phyloP scores from a whole-genome alignment of 2,888 invertebrate species.

The Pantelozetes paolii region DNA sequence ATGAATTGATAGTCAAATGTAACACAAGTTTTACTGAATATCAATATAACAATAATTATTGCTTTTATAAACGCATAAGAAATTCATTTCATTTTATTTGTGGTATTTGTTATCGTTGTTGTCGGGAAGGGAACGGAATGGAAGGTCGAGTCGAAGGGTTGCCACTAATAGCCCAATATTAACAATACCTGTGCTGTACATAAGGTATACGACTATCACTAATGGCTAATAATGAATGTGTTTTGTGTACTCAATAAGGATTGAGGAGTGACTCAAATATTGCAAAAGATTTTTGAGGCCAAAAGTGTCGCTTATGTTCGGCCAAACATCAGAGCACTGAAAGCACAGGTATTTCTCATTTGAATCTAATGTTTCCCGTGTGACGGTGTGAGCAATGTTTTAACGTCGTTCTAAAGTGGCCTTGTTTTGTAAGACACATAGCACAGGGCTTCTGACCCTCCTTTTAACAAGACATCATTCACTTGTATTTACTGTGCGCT shows the following conservation, averaged over 20 bases:
- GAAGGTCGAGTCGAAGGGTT: slow-evolving; percentile 9
- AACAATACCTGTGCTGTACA: too few species aligned
- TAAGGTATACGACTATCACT: slow-evolving; percentile 18
- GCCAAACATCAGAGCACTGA: not conserved
- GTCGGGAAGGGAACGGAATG: not conserved
- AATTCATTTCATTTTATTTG: not conserved
- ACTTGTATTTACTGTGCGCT: not conserved
- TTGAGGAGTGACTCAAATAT: not conserved
- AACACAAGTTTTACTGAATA: too few species aligned
- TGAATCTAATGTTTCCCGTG: slow-evolving; percentile 4
- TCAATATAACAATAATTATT: too few species aligned
- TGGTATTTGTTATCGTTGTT: slow-evolving; percentile 18
- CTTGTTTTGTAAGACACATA: slow-evolving; percentile 9
- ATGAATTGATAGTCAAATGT: too few species aligned
- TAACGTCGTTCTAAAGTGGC: not conserved
- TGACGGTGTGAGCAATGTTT: slow-evolving; percentile 14
- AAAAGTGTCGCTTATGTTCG: not conserved
- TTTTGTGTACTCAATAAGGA: not conserved
- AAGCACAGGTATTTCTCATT: not conserved
- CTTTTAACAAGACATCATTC: slow-evolving; percentile 28
- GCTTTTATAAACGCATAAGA: too few species aligned
- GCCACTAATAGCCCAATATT: slow-evolving; percentile 9
- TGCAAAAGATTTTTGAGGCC: not conserved
- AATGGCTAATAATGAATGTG: slow-evolving; percentile 20
- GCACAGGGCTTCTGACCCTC: slow-evolving; percentile 6